These are phyloP conservation scores for Drosophila macrospina DNA, from an alignment of 2,888 invertebrate species.

Conservation along the genomic window DNA sequence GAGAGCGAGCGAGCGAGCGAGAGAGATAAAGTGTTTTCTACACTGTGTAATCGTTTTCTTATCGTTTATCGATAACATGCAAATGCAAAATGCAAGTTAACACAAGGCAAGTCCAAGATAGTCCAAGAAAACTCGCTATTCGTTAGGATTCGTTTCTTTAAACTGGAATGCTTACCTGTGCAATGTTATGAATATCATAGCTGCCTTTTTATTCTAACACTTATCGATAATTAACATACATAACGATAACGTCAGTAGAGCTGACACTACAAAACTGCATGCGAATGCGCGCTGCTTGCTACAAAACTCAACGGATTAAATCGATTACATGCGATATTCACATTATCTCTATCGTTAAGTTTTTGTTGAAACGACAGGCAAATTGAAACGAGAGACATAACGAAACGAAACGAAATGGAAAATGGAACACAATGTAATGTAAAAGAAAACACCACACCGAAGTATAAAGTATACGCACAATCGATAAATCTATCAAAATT, in stretches of 20 bases:
- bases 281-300: constrained; percentile 74
- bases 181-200: constrained; percentile 34
- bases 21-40: constrained; percentile 16
- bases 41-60: constrained; percentile 18
- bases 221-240: constrained; percentile 23
- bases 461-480: constrained; percentile 58
- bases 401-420: constrained; percentile 26
- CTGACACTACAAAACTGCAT: constrained; percentile 49
- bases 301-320: constrained; percentile 28
- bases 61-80: constrained; percentile 42
- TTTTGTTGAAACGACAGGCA: constrained; percentile 27
- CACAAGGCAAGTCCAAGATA: constrained; percentile 5
- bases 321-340: constrained; percentile 15
- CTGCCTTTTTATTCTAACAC: constrained; percentile 49
- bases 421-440: constrained; percentile 29
- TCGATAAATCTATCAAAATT: constrained; percentile 41
- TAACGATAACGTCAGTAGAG: constrained; percentile 12
- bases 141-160: constrained; percentile 37
- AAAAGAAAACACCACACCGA: constrained; percentile 46
- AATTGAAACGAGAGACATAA: constrained; percentile 24
- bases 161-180: constrained; percentile 59
- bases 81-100: constrained; percentile 9
- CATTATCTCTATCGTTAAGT: constrained; percentile 1
- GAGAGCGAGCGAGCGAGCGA: constrained; percentile 11
- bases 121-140: constrained; percentile 9